These are phyloP conservation scores for Pitangus sulphuratus DNA, from an alignment of 2,797 vertebrate genomes.

Conservation along the genomic window DNA sequence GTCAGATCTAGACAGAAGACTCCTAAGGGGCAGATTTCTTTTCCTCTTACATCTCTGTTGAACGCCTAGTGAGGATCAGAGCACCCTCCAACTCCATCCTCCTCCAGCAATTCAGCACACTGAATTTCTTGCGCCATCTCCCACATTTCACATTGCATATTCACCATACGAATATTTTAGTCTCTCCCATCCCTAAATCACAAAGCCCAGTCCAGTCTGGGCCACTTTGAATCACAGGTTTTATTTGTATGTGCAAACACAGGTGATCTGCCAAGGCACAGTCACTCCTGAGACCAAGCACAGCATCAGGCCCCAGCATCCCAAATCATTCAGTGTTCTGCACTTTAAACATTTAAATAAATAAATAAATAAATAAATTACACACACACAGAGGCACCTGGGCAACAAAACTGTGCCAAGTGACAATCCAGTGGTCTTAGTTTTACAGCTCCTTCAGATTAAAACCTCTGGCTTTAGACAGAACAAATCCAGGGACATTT, in stretches of 20 bases:
- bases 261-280: not conserved
- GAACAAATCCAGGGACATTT: not conserved
- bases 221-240: not conserved
- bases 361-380: rapidly evolving
- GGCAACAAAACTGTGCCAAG: not conserved
- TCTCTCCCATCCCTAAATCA: not conserved
- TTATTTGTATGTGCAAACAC: not conserved
- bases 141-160: not conserved
- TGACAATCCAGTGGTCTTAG: not conserved
- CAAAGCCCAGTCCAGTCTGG: not conserved
- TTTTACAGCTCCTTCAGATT: not conserved
- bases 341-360: not conserved
- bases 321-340: not conserved
- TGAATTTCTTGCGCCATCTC: not conserved
- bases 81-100: rapidly evolving
- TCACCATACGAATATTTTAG: not conserved
- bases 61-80: not conserved
- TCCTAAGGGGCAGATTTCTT: not conserved
- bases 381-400: not conserved
- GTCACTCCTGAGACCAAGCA: not conserved
- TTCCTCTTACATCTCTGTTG: not conserved
- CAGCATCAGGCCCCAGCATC: not conserved
- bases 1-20: not conserved
- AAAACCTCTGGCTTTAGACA: not conserved
- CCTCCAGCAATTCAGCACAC: not conserved